These are phyloP conservation scores for Bufo bufo DNA, from an alignment of 2,113 vertebrate genomes.

Conservation along the genomic window DNA sequence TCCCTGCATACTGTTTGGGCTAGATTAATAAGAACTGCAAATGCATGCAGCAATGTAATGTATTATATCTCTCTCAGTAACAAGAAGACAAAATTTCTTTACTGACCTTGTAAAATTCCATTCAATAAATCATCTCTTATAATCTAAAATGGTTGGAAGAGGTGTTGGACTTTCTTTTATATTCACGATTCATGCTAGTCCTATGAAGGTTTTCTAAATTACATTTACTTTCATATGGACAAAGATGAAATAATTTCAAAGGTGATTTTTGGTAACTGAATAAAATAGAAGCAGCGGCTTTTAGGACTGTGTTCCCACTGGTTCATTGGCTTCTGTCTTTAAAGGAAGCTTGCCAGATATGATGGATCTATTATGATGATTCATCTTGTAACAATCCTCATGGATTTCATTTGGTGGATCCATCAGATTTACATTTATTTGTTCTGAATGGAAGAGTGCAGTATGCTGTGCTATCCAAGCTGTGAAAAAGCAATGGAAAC, in stretches of 20 bases:
- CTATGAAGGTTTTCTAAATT: background rate
- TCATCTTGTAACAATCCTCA: background rate
- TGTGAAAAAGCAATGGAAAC: no score
- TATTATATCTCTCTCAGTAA: background rate
- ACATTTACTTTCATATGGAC: background rate
- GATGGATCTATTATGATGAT: background rate
- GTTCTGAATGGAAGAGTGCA: no score
- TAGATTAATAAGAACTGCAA: slow-evolving; percentile 15
- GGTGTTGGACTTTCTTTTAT: background rate
- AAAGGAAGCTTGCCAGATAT: background rate
- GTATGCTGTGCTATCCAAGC: no score
- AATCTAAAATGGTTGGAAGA: background rate
- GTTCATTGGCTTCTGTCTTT: background rate
- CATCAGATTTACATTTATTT: background rate
- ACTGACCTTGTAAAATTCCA: slow-evolving; percentile 7
- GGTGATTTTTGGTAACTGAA: background rate
- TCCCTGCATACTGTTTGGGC: slow-evolving; percentile 1
- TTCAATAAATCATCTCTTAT: background rate
- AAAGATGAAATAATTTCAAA: background rate
- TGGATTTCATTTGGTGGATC: background rate
- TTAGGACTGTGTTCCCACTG: background rate
- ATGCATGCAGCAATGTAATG: background rate
- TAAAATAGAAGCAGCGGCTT: background rate
- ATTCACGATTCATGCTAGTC: background rate
- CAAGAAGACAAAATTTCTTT: slow-evolving; percentile 9